Conservation (phyloP, 1,140 invertebrate genomes). For the Coelopa frigida region DNA sequence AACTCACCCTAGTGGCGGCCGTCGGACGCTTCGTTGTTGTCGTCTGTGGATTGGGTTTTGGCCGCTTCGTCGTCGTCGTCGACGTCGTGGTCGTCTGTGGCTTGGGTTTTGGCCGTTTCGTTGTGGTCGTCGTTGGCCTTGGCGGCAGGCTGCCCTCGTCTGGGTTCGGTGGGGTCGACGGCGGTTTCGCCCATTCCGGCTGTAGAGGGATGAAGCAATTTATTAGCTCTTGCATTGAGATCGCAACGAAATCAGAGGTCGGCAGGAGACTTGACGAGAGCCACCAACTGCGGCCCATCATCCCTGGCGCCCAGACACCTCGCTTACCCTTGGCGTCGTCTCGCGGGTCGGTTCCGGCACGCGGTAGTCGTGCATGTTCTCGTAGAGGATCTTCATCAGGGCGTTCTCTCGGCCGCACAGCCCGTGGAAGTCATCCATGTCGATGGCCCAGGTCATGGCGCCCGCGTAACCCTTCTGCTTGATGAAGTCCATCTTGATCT, state of each 20-base stretch:
- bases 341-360: slow-evolving; percentile 61
- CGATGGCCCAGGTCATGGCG: slow-evolving; percentile 84
- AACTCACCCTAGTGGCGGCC: too few relatives aligned
- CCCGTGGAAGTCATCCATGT: slow-evolving; percentile 78
- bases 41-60: slow-evolving; percentile 30
- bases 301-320: too few relatives aligned
- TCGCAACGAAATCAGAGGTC: too few relatives aligned
- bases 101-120: slow-evolving; percentile 40
- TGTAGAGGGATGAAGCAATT: slow-evolving; percentile 42
- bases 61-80: slow-evolving; percentile 36
- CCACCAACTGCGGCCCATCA: background rate
- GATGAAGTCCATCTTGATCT: slow-evolving; percentile 82
- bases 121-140: slow-evolving; percentile 23
- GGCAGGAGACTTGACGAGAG: too few relatives aligned
- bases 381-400: slow-evolving; percentile 62
- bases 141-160: slow-evolving; percentile 33
- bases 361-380: slow-evolving; percentile 64
- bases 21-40: slow-evolving; percentile 24
- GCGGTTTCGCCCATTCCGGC: slow-evolving; percentile 64
- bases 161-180: slow-evolving; percentile 52
- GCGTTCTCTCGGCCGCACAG: slow-evolving; percentile 67
- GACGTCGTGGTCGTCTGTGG: slow-evolving; percentile 24
- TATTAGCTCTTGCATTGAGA: too few relatives aligned
- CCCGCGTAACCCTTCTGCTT: slow-evolving; percentile 74
- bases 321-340: slow-evolving; percentile 57